phyloP scores from a whole-genome alignment of 2,113 vertebrate genomes.

The Proteles cristata region DNA sequence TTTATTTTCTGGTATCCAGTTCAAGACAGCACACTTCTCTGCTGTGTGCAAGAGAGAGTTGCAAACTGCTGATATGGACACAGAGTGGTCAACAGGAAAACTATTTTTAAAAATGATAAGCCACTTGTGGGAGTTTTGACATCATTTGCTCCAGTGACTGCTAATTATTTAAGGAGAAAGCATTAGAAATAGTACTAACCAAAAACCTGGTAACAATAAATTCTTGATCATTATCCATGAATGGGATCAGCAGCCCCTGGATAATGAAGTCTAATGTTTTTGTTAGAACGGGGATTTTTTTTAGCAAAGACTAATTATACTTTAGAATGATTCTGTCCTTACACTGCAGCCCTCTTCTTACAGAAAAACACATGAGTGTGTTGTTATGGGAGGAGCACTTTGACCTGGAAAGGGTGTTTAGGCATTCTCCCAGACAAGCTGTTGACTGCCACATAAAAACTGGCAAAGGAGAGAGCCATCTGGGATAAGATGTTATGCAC shows the following conservation, averaged over 20 bases:
- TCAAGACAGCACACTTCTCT: neutral
- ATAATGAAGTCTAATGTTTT: constrained; percentile 44
- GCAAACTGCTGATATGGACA: neutral
- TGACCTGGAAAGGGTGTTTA: constrained; percentile 43
- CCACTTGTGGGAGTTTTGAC: neutral
- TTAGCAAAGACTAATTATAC: neutral
- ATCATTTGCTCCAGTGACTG: neutral
- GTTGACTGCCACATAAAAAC: constrained; percentile 60
- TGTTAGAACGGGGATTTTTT: neutral
- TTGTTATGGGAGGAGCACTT: constrained; percentile 43
- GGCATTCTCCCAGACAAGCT: constrained; percentile 63
- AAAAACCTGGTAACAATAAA: constrained; percentile 38
- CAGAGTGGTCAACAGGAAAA: neutral
- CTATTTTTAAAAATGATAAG: neutral
- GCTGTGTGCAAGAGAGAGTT: neutral
- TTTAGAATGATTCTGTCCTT: neutral
- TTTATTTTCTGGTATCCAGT: neutral
- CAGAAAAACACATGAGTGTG: constrained; percentile 47
- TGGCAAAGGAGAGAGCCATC: constrained; percentile 67
- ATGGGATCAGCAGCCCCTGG: neutral
- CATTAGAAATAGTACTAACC: constrained; percentile 31
- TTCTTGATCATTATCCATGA: constrained; percentile 14
- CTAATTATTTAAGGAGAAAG: constrained; percentile 42
- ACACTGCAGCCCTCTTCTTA: neutral
- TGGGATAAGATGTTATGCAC: constrained; percentile 60